Evolutionary conservation across 2,113 vertebrate genomes (phyloP).

Genomic region (Neogobius melanostomus): DNA sequence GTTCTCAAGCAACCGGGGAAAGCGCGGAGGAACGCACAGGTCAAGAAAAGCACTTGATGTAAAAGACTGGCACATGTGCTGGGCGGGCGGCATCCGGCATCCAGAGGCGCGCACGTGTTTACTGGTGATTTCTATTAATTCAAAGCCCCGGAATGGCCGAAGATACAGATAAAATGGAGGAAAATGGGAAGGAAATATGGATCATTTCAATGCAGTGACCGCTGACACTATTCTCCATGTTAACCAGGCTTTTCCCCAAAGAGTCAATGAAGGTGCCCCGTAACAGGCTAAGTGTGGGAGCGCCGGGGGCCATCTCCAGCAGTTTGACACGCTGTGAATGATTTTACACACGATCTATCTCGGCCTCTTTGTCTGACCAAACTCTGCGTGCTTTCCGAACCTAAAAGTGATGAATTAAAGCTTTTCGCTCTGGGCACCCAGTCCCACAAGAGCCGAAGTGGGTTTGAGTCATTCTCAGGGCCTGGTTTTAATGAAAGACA

Average conservation of each 20-base stretch:
- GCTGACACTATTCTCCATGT: conserved; percentile 59
- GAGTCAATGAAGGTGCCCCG: conserved; percentile 62
- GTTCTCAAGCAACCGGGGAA: conserved; percentile 28
- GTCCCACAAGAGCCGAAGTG: conserved; percentile 25
- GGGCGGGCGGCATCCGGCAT: not conserved
- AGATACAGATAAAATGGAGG: not conserved
- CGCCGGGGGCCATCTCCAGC: conserved; percentile 31
- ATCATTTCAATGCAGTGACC: conserved; percentile 39
- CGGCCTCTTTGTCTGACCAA: conserved; percentile 45
- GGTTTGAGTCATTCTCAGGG: conserved; percentile 58
- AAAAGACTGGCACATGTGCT: conserved; percentile 40
- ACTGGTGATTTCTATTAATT: not conserved
- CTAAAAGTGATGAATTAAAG: conserved; percentile 62
- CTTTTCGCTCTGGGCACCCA: conserved; percentile 52
- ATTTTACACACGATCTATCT: conserved; percentile 47
- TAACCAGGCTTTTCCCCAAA: conserved; percentile 48
- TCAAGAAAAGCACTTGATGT: conserved; percentile 46
- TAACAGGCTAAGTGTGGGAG: conserved; percentile 53
- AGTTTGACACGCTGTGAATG: conserved; percentile 39
- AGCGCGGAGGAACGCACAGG: conserved; percentile 39
- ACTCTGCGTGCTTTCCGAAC: conserved; percentile 38
- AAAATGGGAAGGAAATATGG: conserved; percentile 20
- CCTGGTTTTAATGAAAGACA: conserved; percentile 70
- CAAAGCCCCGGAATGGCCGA: too few relatives aligned
- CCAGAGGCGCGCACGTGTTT: not conserved